Conservation (phyloP, 92 coral and sea anemone species). For the Phenganax marumi region DNA sequence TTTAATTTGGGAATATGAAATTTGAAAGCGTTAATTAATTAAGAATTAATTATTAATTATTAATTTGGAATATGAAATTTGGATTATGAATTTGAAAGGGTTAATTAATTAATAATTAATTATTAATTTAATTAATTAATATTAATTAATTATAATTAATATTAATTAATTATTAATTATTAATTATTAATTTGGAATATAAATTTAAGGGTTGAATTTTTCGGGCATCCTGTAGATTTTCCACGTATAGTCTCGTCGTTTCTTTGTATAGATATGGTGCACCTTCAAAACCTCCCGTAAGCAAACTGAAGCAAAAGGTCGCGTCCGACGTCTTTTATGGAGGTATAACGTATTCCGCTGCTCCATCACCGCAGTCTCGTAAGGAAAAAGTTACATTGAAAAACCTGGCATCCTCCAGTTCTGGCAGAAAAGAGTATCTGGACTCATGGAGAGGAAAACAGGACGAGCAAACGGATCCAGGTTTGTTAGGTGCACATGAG, state of each 20-base stretch:
- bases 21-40: too few species aligned
- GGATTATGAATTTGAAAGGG: background rate
- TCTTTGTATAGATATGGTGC: slow-evolving; percentile 64
- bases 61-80: background rate
- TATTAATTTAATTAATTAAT: too few species aligned
- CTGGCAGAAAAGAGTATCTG: slow-evolving; percentile 11
- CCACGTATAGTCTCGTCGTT: too few species aligned
- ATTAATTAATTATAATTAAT: too few species aligned
- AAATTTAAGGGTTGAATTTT: background rate
- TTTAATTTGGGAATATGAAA: too few species aligned
- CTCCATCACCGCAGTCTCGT: slow-evolving; percentile 31
- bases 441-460: slow-evolving; percentile 29
- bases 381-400: slow-evolving; percentile 74
- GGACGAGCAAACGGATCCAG: background rate
- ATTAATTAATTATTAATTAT: background rate
- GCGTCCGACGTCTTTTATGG: slow-evolving; percentile 78
- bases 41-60: background rate
- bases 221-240: background rate
- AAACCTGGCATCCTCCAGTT: slow-evolving; percentile 50
- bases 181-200: background rate
- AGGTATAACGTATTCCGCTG: slow-evolving; percentile 65
- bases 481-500: background rate
- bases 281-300: slow-evolving; percentile 66
- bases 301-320: slow-evolving; percentile 72
- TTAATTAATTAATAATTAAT: too few species aligned